phyloP scores from a whole-genome alignment of 1,140 invertebrate genomes.

The Vanessa tameamea region DNA sequence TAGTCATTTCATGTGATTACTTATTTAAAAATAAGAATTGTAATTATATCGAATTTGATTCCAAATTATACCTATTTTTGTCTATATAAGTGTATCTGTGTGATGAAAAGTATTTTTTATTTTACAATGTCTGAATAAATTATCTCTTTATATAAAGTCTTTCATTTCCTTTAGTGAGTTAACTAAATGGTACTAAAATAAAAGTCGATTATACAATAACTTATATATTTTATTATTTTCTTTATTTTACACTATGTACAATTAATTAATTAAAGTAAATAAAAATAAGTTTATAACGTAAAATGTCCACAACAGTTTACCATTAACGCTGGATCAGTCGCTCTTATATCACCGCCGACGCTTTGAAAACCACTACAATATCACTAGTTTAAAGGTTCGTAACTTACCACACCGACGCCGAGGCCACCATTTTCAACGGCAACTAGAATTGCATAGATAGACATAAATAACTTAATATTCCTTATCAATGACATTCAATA shows the following conservation, averaged over 20 bases:
- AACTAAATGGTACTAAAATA: conserved; percentile 30
- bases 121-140: conserved; percentile 77
- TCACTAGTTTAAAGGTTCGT: conserved; percentile 63
- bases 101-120: conserved; percentile 68
- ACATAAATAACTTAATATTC: conserved; percentile 38
- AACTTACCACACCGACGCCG: conserved; percentile 65
- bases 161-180: conserved; percentile 44
- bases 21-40: conserved; percentile 55
- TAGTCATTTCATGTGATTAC: conserved; percentile 54
- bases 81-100: conserved; percentile 74
- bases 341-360: conserved; percentile 19
- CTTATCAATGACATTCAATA: background rate
- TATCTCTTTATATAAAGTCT: conserved; percentile 68
- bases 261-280: conserved; percentile 38
- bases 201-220: conserved; percentile 54
- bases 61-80: conserved; percentile 75
- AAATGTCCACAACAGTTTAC: conserved; percentile 42
- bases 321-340: conserved; percentile 30
- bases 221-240: conserved; percentile 48
- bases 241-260: conserved; percentile 52
- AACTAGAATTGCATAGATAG: conserved; percentile 71
- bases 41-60: conserved; percentile 75
- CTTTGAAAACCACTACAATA: conserved; percentile 57
- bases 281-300: conserved; percentile 22
- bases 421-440: conserved; percentile 42